phyloP scores from a whole-genome alignment of 2,888 invertebrate species.

The Rotaria sp. region DNA sequence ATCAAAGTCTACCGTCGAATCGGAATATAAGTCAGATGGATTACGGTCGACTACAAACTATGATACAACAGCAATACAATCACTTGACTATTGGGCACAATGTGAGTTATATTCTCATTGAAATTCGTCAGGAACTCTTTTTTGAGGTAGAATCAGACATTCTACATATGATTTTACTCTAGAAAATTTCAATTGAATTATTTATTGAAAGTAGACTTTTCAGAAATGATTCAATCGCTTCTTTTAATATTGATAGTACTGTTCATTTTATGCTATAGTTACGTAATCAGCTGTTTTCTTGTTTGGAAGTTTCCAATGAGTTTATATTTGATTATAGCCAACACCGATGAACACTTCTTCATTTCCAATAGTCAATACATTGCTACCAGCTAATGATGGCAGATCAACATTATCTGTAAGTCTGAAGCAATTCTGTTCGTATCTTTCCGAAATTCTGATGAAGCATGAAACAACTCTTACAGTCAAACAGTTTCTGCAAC shows the following conservation, averaged over 20 bases:
- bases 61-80: not conserved
- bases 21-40: not conserved
- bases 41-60: not conserved
- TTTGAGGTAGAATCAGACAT: too few species aligned
- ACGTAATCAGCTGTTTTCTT: not conserved
- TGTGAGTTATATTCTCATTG: too few species aligned
- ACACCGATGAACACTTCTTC: not conserved
- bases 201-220: too few species aligned
- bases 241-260: too few species aligned
- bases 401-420: not conserved
- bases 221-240: too few species aligned
- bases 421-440: not conserved
- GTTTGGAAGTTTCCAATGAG: too few species aligned
- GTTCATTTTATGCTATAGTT: not conserved
- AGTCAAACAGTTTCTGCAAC: not conserved
- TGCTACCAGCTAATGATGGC: not conserved
- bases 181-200: too few species aligned
- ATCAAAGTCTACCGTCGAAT: not conserved
- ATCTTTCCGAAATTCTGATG: not conserved
- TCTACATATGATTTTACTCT: too few species aligned
- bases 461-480: not conserved
- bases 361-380: not conserved
- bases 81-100: not conserved
- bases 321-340: not conserved
- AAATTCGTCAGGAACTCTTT: too few species aligned